Conservation (phyloP, 2,113 vertebrate species). For the Pollimyrus isidori region DNA sequence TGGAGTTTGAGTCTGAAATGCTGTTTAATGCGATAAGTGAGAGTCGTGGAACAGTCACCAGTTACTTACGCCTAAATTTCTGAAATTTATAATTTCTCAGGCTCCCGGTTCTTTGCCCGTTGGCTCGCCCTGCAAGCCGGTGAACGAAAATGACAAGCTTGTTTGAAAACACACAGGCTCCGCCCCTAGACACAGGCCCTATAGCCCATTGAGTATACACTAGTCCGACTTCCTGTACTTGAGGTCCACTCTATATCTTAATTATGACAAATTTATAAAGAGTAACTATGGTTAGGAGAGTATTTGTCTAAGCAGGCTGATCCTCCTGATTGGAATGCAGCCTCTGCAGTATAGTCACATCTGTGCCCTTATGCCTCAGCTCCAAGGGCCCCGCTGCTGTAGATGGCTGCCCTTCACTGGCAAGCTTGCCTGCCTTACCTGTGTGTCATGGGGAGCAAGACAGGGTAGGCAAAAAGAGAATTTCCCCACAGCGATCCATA, state of each 20-base stretch:
- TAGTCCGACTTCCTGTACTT: not conserved
- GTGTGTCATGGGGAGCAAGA: not conserved
- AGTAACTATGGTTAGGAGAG: not conserved
- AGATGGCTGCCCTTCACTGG: not conserved
- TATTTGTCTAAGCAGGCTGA: not conserved
- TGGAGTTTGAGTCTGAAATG: not conserved
- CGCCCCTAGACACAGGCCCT: not conserved
- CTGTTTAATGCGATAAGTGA: not conserved
- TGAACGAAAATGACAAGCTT: not conserved
- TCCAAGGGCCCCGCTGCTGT: not conserved
- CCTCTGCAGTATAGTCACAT: not conserved
- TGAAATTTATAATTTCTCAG: not conserved
- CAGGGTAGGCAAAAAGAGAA: not conserved
- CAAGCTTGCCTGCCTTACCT: not conserved
- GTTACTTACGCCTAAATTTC: not conserved
- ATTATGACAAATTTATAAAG: not conserved
- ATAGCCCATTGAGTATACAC: not conserved
- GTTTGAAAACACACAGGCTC: not conserved
- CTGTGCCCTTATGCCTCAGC: not conserved
- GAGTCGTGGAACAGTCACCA: not conserved
- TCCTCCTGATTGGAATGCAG: not conserved
- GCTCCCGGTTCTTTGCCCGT: not conserved
- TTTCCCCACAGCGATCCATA: not conserved
- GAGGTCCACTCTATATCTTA: not conserved
- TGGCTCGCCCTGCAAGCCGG: not conserved